phyloP scores from a whole-genome alignment of 2,888 invertebrate genomes.

The Coenonympha glycerion region DNA sequence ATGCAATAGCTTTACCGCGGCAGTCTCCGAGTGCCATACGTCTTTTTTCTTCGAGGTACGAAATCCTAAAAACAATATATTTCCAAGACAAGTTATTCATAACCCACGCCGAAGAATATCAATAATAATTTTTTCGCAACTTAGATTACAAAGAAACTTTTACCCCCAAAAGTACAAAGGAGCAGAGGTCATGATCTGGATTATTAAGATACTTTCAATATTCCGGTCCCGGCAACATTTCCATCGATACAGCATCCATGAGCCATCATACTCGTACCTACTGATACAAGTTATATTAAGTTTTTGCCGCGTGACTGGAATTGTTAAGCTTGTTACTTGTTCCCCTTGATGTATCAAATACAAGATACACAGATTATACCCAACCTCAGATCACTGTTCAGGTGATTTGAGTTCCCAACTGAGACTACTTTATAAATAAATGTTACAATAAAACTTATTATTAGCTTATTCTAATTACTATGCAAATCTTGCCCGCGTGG shows the following conservation, averaged over 20 bases:
- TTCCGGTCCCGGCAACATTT: conserved; percentile 2
- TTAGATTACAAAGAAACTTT: not conserved
- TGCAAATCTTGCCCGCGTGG: no score
- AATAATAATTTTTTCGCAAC: not conserved
- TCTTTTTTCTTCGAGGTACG: no score
- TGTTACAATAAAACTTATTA: no score
- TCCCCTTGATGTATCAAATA: not conserved
- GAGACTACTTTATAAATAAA: no score
- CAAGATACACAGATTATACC: no score
- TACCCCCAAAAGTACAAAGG: not conserved
- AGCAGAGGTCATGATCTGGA: conserved; percentile 1
- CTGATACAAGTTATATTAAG: conserved; percentile 16
- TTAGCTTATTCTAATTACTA: no score
- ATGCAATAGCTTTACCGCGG: no score
- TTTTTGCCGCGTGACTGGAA: conserved; percentile 18
- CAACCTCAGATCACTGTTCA: no score
- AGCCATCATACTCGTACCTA: no score
- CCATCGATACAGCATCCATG: conserved; percentile 16
- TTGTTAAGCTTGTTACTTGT: not conserved
- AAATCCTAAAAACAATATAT: no score
- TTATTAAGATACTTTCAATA: conserved; percentile 3
- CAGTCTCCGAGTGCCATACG: no score
- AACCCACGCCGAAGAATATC: not conserved
- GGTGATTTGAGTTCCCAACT: no score
- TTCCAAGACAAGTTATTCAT: not conserved